phyloP scores from a whole-genome alignment of 2,113 vertebrate genomes.

The Apistogramma diplotaenia region DNA sequence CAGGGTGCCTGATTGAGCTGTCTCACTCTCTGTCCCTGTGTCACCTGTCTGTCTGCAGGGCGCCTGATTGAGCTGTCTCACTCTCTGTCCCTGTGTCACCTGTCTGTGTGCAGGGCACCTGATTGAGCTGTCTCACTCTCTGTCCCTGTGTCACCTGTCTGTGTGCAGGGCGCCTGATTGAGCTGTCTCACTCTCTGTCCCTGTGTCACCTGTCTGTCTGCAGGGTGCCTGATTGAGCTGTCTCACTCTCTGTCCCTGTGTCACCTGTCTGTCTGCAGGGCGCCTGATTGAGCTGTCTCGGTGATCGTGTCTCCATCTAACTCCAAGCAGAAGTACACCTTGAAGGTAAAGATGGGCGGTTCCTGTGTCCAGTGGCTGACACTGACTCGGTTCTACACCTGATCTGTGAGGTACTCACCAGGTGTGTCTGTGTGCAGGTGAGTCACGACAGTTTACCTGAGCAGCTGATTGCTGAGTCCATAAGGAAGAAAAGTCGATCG shows the following conservation, averaged over 20 bases:
- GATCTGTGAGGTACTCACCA: not conserved
- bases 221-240: not conserved
- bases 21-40: not conserved
- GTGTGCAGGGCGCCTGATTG: too few relatives aligned
- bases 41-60: not conserved
- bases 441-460: constrained; percentile 78
- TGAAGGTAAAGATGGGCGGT: constrained; percentile 63
- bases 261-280: constrained; percentile 53
- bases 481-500: constrained; percentile 80
- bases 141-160: too few relatives aligned
- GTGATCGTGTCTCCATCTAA: constrained; percentile 82
- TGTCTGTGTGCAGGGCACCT: constrained; percentile 68
- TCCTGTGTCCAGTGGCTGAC: not conserved
- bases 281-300: constrained; percentile 81
- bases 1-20: too few relatives aligned
- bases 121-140: constrained; percentile 81
- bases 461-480: constrained; percentile 81
- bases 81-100: not conserved
- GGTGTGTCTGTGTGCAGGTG: constrained; percentile 38
- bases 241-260: not conserved
- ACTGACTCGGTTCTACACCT: too few relatives aligned
- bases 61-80: not conserved
- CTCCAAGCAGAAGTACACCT: constrained; percentile 83
- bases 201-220: not conserved
- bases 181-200: too few relatives aligned